Base-by-base conservation (phyloP, 1,140 invertebrate genomes). In the Brachionus plicatilis region DNA sequence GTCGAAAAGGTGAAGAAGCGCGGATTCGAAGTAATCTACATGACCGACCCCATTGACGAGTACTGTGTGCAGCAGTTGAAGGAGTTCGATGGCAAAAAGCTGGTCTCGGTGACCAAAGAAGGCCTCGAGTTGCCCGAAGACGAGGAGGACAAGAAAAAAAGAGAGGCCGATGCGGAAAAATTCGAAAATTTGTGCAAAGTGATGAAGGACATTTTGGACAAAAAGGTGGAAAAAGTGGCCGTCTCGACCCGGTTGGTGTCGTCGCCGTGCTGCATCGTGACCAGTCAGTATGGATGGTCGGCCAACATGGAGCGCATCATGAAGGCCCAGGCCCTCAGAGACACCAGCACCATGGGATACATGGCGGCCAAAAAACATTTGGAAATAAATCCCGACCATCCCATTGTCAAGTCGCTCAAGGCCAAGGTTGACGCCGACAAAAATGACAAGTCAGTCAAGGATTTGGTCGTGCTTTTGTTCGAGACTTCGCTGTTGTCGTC, bases 231-330 rank as follows among this genome's bases (percentile, higher is more conserved):
- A 89, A 98, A 98, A 90, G 92, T 97, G 12, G 94, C 95, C 0
- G 94, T 99, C 0, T 96, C 95, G 2, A 98, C 98, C 90, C 87
- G 93, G 87, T 90, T 99, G 83, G 96, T 98, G 0, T 94, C 95
- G 85, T 98, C 96, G 1, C 97, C 97, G 0, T 99, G 96, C 91
- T 98, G 97, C 89, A 99, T 99, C 87, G 97, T 99, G 20, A 99
- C 97, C 14, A 95, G 95, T 14, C 96, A 99, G 89, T 99, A 97
- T 88, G 96, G 97, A 68, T 99, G 96, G 97, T 95, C 96, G 7
- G 96, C 97, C 5, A 99, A 99, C 90, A 99, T 99, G 97, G 97
- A 99, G 88, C 93, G 97, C 83, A 99, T 99, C 90, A 99, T 99
- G 96, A 99, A 99, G 90, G 97, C 96, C 0, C 96, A 98, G 89